Conservation (phyloP, 2,797 vertebrate genomes). For the Pyrocephalus nanus region DNA sequence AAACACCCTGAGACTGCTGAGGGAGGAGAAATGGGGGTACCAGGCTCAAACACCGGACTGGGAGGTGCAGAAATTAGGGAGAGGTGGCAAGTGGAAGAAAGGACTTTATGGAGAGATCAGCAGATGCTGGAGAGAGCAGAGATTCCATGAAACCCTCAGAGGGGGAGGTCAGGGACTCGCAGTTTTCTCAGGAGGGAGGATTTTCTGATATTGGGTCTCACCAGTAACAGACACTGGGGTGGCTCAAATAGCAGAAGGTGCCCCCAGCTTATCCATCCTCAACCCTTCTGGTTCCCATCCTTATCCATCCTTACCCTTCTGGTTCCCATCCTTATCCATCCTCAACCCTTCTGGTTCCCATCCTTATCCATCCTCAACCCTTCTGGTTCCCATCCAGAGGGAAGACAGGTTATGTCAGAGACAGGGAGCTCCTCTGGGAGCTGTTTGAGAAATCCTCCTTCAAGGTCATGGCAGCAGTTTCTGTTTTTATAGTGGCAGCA, state of each 20-base stretch:
- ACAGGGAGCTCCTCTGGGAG: background rate
- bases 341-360: background rate
- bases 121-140: background rate
- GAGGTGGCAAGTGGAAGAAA: background rate
- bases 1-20: background rate
- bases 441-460: background rate
- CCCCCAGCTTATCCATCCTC: background rate
- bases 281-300: background rate
- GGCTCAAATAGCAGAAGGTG: background rate
- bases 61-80: background rate
- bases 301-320: too few relatives aligned
- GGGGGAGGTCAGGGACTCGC: background rate
- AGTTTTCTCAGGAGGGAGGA: background rate
- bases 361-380: background rate
- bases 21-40: background rate
- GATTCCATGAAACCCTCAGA: background rate
- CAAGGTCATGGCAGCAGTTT: constrained; percentile 7
- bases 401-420: background rate
- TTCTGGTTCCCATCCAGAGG: background rate
- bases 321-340: background rate
- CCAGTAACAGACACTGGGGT: background rate
- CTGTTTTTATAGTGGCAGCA: background rate
- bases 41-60: background rate
- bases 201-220: background rate
- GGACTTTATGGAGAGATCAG: background rate